Conservation (phyloP, 2,113 vertebrate species). For the Scartelaos histophorus region DNA sequence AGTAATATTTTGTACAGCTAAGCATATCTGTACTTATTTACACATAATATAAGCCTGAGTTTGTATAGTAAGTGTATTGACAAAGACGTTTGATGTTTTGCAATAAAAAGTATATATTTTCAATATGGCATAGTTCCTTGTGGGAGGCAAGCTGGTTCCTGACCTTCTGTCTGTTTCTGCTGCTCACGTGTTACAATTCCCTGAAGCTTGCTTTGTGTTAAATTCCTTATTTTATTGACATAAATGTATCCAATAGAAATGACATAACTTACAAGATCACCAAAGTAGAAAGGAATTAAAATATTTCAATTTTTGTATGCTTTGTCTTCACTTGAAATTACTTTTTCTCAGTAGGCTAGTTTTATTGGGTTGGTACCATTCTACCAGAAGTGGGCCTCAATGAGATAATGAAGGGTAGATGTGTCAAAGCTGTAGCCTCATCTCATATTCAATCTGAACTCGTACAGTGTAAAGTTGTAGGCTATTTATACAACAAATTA, state of each 20-base stretch:
- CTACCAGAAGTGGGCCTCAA: constrained; percentile 31
- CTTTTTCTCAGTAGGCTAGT: neutral
- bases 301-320: neutral
- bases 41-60: constrained; percentile 4
- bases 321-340: neutral
- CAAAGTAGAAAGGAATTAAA: no score
- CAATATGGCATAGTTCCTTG: neutral
- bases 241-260: no score
- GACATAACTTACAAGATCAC: no score
- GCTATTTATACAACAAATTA: no score
- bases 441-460: no score
- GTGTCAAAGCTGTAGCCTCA: no score
- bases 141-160: neutral
- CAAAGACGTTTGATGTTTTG: constrained; percentile 12
- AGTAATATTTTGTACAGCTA: neutral
- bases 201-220: neutral
- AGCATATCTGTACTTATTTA: neutral
- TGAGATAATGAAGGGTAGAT: neutral
- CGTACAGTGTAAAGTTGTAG: no score
- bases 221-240: no score
- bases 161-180: neutral
- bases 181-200: neutral
- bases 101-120: neutral
- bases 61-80: constrained; percentile 18
- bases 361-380: neutral